These are phyloP conservation scores for Myrmecobius fasciatus DNA, from an alignment of 2,113 vertebrate species.

Conservation along the genomic window DNA sequence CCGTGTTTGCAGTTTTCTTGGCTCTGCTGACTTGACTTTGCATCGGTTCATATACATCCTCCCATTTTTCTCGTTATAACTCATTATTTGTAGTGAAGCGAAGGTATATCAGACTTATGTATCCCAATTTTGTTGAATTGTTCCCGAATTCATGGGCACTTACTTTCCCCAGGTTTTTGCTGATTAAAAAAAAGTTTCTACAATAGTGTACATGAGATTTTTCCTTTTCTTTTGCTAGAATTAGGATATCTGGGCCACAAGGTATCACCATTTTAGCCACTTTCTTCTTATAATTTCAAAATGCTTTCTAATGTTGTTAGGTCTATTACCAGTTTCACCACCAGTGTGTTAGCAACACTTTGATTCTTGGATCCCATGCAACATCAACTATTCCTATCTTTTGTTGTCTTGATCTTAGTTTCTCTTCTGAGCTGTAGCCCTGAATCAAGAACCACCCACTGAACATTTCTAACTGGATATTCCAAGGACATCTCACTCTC, in stretches of 20 bases:
- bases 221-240: neutral
- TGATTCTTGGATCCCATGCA: neutral
- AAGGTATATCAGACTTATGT: neutral
- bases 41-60: neutral
- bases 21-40: neutral
- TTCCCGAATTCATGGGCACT: neutral
- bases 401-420: neutral
- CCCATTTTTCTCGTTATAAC: neutral
- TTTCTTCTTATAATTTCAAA: neutral
- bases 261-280: neutral
- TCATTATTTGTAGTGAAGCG: neutral
- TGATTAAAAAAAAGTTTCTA: neutral
- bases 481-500: neutral
- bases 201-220: neutral
- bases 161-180: neutral
- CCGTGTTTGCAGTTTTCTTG: neutral
- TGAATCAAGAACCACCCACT: neutral
- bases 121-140: neutral
- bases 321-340: neutral
- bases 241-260: neutral
- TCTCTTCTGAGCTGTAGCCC: neutral
- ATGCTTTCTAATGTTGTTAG: neutral
- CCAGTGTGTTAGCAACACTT: neutral
- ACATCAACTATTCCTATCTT: neutral
- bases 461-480: no score